phyloP scores from a whole-genome alignment of 1,140 invertebrate species.

The Drosophila repletoides region DNA sequence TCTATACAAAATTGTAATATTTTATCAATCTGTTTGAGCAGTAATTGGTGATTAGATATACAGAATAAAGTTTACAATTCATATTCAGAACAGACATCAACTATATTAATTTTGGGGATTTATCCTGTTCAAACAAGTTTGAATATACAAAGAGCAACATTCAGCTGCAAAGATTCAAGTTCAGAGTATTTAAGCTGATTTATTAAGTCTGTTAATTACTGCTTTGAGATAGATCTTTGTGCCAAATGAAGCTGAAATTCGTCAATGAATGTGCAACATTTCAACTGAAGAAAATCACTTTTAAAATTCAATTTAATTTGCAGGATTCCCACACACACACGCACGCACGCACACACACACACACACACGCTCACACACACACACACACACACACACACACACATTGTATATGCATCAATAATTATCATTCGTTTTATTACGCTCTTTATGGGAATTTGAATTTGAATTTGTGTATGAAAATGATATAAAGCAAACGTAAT shows the following conservation, averaged over 20 bases:
- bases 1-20: too few species aligned
- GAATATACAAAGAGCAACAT: too few species aligned
- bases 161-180: too few species aligned
- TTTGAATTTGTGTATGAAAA: constrained; percentile 11
- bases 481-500: neutral
- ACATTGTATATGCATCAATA: neutral
- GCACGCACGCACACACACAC: too few species aligned
- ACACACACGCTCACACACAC: neutral
- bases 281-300: neutral
- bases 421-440: constrained; percentile 18
- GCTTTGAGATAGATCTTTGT: neutral
- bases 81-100: too few species aligned
- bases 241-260: neutral
- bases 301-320: neutral
- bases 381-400: too few species aligned
- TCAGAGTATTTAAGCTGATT: too few species aligned
- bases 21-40: too few species aligned
- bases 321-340: neutral
- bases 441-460: constrained; percentile 2
- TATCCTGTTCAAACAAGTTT: too few species aligned
- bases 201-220: neutral
- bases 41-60: too few species aligned
- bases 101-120: too few species aligned
- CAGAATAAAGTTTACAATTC: too few species aligned
- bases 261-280: neutral